Evolutionary conservation across 2,888 invertebrate species (phyloP).

Genomic region (Scelioninae gen. 1): DNA sequence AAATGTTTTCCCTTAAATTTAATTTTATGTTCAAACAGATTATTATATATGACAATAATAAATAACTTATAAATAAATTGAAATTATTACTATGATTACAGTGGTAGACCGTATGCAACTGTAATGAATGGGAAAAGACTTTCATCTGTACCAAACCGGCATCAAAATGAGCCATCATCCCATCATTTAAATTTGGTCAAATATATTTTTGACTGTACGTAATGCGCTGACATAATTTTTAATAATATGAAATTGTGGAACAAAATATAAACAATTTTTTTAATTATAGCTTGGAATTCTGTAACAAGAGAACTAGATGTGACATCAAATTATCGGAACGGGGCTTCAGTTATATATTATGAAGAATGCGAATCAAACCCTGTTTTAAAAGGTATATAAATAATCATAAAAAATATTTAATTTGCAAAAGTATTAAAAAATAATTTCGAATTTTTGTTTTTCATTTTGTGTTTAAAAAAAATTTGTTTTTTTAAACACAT

Average conservation of each 20-base stretch:
- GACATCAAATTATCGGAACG: conserved; percentile 82
- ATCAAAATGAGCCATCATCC: conserved; percentile 82
- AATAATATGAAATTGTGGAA: too few species aligned
- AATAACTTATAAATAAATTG: background rate
- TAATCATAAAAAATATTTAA: background rate
- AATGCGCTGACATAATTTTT: too few species aligned
- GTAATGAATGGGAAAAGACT: conserved; percentile 83
- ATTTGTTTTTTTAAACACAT: too few species aligned
- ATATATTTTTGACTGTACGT: conserved; percentile 89
- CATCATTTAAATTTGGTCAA: conserved; percentile 92
- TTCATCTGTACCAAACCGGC: conserved; percentile 79
- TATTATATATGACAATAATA: too few species aligned
- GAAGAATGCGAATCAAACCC: conserved; percentile 86
- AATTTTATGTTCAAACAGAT: too few species aligned
- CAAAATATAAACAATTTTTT: background rate
- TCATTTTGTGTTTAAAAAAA: too few species aligned
- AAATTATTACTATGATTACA: background rate
- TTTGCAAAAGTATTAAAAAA: too few species aligned
- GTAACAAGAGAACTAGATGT: conserved; percentile 86
- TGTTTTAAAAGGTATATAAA: conserved; percentile 79
- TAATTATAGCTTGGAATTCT: conserved; percentile 82
- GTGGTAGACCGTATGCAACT: conserved; percentile 80
- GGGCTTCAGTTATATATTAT: conserved; percentile 87
- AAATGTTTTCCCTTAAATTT: too few species aligned
- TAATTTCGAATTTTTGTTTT: background rate